A percentile compares a stretch with the other conserved stretches of the same genome.
phyloP scores from a whole-genome alignment of 2,113 vertebrate genomes.

The Triplophysa dalaica region DNA sequence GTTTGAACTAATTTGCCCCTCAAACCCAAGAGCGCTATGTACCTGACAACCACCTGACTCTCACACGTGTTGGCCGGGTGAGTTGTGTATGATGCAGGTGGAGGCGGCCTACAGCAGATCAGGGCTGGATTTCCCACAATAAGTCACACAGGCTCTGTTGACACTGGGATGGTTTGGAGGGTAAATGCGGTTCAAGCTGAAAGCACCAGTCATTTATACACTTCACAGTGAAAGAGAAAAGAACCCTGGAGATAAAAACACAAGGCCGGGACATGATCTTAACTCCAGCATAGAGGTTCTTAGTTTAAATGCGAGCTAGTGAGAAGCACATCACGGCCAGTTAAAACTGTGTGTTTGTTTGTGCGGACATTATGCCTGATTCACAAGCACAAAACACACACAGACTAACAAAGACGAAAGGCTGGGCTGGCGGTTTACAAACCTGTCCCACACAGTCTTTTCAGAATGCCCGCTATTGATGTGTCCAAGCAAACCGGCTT shows the following conservation, averaged over 20 bases:
- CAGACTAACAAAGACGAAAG: background rate
- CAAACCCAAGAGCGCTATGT: background rate
- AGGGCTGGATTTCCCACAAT: conserved; percentile 1
- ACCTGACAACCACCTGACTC: background rate
- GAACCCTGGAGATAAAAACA: background rate
- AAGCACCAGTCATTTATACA: conserved; percentile 16
- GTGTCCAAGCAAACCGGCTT: conserved; percentile 1
- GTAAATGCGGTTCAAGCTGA: background rate
- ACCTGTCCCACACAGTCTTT: conserved; percentile 14
- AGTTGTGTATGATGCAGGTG: background rate
- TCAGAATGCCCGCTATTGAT: conserved; percentile 41
- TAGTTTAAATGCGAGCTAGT: background rate
- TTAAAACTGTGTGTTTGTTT: conserved; percentile 6
- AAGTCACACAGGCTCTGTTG: conserved; percentile 1
- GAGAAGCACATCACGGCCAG: background rate
- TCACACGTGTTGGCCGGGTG: background rate
- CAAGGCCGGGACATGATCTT: background rate
- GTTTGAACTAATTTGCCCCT: background rate
- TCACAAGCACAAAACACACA: background rate
- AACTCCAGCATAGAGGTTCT: background rate
- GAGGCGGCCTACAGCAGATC: background rate
- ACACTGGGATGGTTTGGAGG: conserved; percentile 19
- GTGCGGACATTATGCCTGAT: background rate
- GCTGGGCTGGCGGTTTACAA: background rate
- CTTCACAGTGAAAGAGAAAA: conserved; percentile 1